phyloP scores from a whole-genome alignment of 2,113 vertebrate species.

The Syrmaticus mikado region DNA sequence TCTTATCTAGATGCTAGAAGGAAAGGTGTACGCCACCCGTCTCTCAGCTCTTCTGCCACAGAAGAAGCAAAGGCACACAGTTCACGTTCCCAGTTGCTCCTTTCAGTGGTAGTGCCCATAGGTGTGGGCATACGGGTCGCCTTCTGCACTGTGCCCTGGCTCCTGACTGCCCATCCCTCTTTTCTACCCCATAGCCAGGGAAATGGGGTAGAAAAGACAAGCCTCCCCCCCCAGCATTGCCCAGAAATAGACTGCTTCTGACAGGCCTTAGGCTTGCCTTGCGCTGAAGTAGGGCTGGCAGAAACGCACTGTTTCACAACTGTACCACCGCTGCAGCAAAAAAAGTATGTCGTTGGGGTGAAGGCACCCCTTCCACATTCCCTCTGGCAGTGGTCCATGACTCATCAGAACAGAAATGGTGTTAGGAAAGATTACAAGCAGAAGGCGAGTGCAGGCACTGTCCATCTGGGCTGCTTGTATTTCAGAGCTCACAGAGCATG shows the following conservation, averaged over 20 bases:
- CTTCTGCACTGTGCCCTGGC: accelerated
- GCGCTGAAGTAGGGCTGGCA: accelerated
- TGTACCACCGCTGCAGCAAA: background rate
- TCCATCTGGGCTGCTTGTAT: background rate
- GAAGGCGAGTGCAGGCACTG: background rate
- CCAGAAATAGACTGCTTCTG: accelerated
- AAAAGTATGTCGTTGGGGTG: accelerated
- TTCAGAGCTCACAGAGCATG: background rate
- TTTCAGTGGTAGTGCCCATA: accelerated
- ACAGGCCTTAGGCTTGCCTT: accelerated
- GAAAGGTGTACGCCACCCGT: background rate
- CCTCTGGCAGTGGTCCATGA: background rate
- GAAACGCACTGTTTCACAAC: accelerated
- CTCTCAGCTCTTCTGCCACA: accelerated
- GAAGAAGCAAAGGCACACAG: accelerated
- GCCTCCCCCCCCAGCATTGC: accelerated
- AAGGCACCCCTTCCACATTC: background rate
- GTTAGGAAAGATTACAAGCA: background rate
- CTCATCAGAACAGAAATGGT: background rate
- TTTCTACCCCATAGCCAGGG: too few relatives aligned
- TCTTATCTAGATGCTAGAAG: background rate
- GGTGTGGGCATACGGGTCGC: accelerated
- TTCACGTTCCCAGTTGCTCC: accelerated
- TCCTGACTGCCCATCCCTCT: accelerated
- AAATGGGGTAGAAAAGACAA: too few relatives aligned